These are phyloP conservation scores for Elanoides forficatus DNA, from an alignment of 2,113 vertebrate genomes.

Conservation along the genomic window DNA sequence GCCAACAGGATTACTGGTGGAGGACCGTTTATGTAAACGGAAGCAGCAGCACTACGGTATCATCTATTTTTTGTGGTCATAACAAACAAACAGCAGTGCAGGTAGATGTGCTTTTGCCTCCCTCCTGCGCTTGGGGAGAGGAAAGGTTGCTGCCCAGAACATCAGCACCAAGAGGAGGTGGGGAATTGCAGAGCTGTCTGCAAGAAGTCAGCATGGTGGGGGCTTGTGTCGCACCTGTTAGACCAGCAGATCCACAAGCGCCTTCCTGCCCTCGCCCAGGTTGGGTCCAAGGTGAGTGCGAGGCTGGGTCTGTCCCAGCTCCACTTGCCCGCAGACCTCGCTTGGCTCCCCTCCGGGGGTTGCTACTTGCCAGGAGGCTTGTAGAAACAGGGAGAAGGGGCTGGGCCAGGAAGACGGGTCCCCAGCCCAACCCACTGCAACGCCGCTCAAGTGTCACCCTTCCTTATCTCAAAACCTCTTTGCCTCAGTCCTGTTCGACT, in stretches of 20 bases:
- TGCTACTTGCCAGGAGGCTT: not conserved
- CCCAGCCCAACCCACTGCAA: not conserved
- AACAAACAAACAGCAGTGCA: not conserved
- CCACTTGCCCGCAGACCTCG: accelerated
- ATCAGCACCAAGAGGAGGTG: not conserved
- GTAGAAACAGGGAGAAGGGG: not conserved
- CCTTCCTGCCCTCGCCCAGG: not conserved
- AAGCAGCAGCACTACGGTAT: not conserved
- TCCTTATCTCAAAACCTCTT: not conserved
- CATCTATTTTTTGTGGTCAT: not conserved
- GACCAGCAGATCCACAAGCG: accelerated
- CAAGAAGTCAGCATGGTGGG: accelerated
- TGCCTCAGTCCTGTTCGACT: not conserved
- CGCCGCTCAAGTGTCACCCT: not conserved
- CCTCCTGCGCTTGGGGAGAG: accelerated
- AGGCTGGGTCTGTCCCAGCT: not conserved
- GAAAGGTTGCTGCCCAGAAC: not conserved
- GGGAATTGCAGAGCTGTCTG: not conserved
- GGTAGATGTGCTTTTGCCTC: not conserved
- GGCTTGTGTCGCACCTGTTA: not conserved
- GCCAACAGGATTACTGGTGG: not conserved
- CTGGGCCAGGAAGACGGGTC: not conserved
- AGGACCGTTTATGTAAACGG: not conserved
- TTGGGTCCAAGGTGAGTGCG: accelerated
- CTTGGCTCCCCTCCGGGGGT: accelerated